Conservation (phyloP, 2,888 invertebrate genomes). For the Bruchidius siliquastri region DNA sequence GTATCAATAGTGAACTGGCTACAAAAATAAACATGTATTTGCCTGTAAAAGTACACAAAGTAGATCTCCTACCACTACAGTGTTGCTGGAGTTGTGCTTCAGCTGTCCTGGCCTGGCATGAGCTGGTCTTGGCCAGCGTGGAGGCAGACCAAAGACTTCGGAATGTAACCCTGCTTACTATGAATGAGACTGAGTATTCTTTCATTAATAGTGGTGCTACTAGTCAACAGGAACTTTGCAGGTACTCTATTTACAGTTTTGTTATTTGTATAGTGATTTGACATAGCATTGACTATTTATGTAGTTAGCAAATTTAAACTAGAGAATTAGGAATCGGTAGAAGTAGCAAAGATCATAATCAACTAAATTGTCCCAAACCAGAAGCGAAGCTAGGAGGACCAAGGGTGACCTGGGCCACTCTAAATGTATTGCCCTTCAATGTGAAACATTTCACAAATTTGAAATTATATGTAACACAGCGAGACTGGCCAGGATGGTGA, state of each 20-base stretch:
- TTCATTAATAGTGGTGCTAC: conserved; percentile 11
- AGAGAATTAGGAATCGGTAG: too few species aligned
- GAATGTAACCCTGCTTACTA: conserved; percentile 28
- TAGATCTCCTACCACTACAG: conserved; percentile 55
- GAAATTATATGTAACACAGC: too few species aligned
- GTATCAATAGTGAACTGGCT: conserved; percentile 55
- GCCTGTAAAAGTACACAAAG: conserved; percentile 55
- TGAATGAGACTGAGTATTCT: conserved; percentile 26
- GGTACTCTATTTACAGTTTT: not conserved
- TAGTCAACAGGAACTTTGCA: conserved; percentile 6
- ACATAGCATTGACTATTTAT: too few species aligned
- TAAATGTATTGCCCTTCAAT: too few species aligned
- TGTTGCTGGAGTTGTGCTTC: conserved; percentile 63
- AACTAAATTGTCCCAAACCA: too few species aligned
- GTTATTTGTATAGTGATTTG: too few species aligned
- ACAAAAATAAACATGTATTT: conserved; percentile 61
- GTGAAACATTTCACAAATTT: too few species aligned
- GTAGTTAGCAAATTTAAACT: too few species aligned
- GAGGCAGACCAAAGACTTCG: conserved; percentile 52
- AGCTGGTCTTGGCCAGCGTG: conserved; percentile 53
- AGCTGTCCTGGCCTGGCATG: conserved; percentile 61
- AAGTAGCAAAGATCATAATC: too few species aligned
- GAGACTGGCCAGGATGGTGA: too few species aligned
- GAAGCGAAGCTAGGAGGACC: too few species aligned
- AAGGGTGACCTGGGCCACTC: too few species aligned